Percentiles rank a stretch among this genome's conserved stretches.
Evolutionary conservation across 2,888 invertebrate species (phyloP).

Genomic region (Eristalis intricaria): DNA sequence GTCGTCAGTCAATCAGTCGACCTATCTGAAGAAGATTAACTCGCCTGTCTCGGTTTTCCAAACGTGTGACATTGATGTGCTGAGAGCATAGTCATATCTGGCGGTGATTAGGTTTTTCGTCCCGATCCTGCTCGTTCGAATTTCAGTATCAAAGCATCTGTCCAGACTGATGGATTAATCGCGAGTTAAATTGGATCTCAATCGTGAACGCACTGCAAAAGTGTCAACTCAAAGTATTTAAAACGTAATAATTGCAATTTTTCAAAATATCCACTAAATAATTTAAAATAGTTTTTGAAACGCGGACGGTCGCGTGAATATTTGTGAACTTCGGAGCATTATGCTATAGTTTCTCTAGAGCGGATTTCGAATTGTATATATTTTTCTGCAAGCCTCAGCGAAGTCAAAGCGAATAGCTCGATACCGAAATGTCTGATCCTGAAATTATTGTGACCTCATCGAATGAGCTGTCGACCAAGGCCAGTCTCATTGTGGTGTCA

Average conservation of each 20-base stretch:
- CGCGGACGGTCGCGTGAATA: background rate
- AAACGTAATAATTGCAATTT: background rate
- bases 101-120: slow-evolving; percentile 61
- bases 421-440: slow-evolving; percentile 77
- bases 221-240: slow-evolving; percentile 26
- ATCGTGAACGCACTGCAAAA: slow-evolving; percentile 14
- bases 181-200: slow-evolving; percentile 40
- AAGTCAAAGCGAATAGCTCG: background rate
- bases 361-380: background rate
- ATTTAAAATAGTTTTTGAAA: background rate
- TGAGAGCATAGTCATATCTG: slow-evolving; percentile 7
- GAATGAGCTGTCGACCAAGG: slow-evolving; percentile 81
- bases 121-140: slow-evolving; percentile 50
- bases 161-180: slow-evolving; percentile 48
- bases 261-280: background rate
- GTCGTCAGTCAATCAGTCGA: slow-evolving; percentile 61
- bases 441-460: slow-evolving; percentile 79
- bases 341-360: slow-evolving; percentile 45
- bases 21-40: slow-evolving; percentile 67
- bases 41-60: slow-evolving; percentile 23
- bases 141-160: slow-evolving; percentile 58
- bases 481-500: slow-evolving; percentile 94
- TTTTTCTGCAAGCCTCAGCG: background rate
- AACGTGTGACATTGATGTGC: slow-evolving; percentile 42
- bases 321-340: slow-evolving; percentile 34